These are phyloP conservation scores for Lepidurus couesii DNA, from an alignment of 1,140 invertebrate genomes.

Conservation along the genomic window DNA sequence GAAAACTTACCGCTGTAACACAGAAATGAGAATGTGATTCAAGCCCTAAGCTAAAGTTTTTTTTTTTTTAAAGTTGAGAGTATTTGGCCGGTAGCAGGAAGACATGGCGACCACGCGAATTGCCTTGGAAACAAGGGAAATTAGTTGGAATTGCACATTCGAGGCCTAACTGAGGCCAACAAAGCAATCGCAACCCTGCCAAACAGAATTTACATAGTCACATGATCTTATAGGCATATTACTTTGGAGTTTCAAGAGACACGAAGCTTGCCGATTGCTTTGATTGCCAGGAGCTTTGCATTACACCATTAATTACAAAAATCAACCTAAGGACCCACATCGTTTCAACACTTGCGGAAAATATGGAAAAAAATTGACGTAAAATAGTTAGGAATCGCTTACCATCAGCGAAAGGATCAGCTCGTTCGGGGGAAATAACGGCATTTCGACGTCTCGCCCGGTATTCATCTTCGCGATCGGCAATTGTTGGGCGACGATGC, in stretches of 20 bases:
- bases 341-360: not conserved
- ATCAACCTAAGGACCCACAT: not conserved
- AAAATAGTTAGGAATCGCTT: constrained; percentile 46
- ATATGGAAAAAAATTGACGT: constrained; percentile 20
- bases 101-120: not conserved
- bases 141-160: not conserved
- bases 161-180: not conserved
- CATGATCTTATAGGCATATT: not conserved
- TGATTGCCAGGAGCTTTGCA: not conserved
- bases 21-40: not conserved
- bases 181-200: not conserved
- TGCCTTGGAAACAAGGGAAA: constrained; percentile 10
- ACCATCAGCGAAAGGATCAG: constrained; percentile 97
- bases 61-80: constrained; percentile 7
- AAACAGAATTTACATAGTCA: not conserved
- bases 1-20: not conserved
- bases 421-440: constrained; percentile 92
- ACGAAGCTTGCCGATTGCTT: not conserved
- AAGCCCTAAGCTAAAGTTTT: constrained; percentile 12
- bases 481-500: constrained; percentile 79
- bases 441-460: constrained; percentile 74
- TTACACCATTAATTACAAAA: not conserved
- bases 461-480: constrained; percentile 95
- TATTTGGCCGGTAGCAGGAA: constrained; percentile 7
- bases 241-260: not conserved